Evolutionary conservation across 1,140 invertebrate genomes (phyloP).

Genomic region (Pseudoatta argentina): DNA sequence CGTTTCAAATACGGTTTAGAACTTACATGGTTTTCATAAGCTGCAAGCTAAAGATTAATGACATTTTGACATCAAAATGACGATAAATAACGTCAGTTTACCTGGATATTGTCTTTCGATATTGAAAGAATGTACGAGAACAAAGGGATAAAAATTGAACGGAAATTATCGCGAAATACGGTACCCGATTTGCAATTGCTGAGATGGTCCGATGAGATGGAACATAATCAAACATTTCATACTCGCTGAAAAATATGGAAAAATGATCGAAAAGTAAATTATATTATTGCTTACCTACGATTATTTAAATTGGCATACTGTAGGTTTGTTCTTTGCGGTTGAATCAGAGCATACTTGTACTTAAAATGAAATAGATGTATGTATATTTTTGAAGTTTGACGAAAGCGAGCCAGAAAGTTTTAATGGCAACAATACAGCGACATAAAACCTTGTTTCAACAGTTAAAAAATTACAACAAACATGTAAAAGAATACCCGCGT

Average conservation of each 20-base stretch:
- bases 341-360: no score
- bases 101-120: not conserved
- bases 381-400: no score
- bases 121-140: not conserved
- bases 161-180: not conserved
- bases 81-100: no score
- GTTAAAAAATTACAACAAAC: not conserved
- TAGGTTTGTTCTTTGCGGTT: no score
- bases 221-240: constrained; percentile 18
- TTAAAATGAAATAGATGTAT: no score
- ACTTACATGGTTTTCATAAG: no score
- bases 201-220: not conserved
- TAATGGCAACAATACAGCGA: no score
- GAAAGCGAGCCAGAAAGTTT: no score
- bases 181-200: not conserved
- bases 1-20: no score
- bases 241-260: constrained; percentile 23
- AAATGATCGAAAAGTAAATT: constrained; percentile 26
- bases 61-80: no score
- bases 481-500: not conserved
- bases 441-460: not conserved
- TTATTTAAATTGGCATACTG: constrained; percentile 1
- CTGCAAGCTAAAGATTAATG: no score
- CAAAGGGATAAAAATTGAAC: not conserved
- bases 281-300: not conserved